Percentiles rank a stretch among this genome's conserved stretches.
These are phyloP conservation scores for Whitmania pigra DNA, from an alignment of 1,140 invertebrate genomes.

Conservation along the genomic window DNA sequence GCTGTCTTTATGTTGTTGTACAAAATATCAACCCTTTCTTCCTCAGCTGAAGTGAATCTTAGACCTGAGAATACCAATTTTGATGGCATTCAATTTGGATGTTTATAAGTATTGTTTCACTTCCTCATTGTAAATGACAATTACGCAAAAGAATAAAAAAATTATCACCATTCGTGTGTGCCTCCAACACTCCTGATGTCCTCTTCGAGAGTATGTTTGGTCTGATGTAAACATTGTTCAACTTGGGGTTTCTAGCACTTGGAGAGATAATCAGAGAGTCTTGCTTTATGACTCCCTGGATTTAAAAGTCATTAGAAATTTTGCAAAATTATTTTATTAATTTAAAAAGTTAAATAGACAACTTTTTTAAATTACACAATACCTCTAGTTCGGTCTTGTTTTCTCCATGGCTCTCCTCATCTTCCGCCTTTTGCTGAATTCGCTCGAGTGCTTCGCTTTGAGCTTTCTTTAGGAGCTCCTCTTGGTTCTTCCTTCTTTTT, in stretches of 20 bases:
- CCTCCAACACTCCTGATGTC: conserved; percentile 79
- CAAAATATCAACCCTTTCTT: conserved; percentile 96
- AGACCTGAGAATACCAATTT: conserved; percentile 48
- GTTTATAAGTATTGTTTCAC: no score
- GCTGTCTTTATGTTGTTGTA: conserved; percentile 99
- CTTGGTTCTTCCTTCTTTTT: conserved; percentile 89
- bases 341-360: conserved; percentile 2
- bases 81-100: no score
- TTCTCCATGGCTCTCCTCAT: conserved; percentile 87
- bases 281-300: conserved; percentile 76
- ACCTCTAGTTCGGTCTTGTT: conserved; percentile 93
- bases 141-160: no score
- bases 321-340: no score
- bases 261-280: conserved; percentile 81
- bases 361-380: no score
- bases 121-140: no score
- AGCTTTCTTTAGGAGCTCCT: conserved; percentile 73
- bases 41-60: conserved; percentile 89
- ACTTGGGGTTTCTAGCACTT: conserved; percentile 91
- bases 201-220: conserved; percentile 96
- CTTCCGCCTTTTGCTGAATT: conserved; percentile 59
- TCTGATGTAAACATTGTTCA: conserved; percentile 95
- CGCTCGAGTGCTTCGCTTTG: conserved; percentile 85
- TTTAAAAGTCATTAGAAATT: conserved; percentile 7
- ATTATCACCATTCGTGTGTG: conserved; percentile 75